Base-by-base conservation (phyloP, 2,797 vertebrate genomes). In the Chaunax sp. region DNA sequence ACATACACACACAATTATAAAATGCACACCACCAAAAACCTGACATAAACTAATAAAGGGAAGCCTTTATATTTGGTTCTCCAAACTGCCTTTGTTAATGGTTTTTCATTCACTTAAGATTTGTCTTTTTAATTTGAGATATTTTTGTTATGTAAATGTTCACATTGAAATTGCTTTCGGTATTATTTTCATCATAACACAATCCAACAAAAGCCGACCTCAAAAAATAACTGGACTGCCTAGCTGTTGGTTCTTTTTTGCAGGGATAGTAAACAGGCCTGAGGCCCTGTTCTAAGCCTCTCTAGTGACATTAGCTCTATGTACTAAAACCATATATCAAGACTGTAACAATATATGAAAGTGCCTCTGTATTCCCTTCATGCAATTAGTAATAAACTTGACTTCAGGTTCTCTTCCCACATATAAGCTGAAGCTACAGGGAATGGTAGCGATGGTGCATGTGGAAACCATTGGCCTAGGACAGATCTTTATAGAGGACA, bases 141-240 rank as follows among this genome's bases (percentile, higher is more conserved):
- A 64, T 87, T 82, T 82, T 85, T 89, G 88, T 78, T 81, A 87
- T 81, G 78, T 85, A 85, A 88, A 84, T 87, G 87, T 90, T 88
- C 82, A 82, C 80, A 84, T 80, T 77, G 22, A 78, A 88, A 81
- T 87, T 72, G 63, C 71, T 81, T 72, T 85, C 66, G 59, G 72
- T 84, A 75, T 85, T 82, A 63, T 82, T 89, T 78, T 81, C 72
- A 85, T 75, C 81, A 75, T 80, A 80, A 89, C 84, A 87, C 79
- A 78, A 87, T 82, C 78, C 74, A 82, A 78, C 73, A 77, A 87
- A 88, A 78, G 80, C 85, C 68, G 81, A 89, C 86, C 84, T 93
- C 92, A 92, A 73, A 91, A 92, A 95, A 94, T 94, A 93, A 94
- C 94, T 95, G 92, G 93, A 94, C 93, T 94, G 92, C 92, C 93